These are phyloP conservation scores for Promerops cafer DNA, from an alignment of 2,113 vertebrate genomes.

Conservation along the genomic window DNA sequence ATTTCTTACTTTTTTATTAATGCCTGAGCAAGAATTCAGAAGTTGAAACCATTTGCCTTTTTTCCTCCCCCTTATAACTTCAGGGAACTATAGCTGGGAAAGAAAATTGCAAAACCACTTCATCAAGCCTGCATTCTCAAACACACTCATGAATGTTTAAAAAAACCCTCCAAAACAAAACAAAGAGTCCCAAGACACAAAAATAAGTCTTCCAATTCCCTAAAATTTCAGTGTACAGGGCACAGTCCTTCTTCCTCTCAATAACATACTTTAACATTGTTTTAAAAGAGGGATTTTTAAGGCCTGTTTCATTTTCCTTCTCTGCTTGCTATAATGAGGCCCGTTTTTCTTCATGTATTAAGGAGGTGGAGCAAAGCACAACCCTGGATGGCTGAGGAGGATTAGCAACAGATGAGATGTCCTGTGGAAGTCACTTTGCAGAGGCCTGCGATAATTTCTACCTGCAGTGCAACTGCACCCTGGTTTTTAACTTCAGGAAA, in stretches of 20 bases:
- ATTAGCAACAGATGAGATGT: constrained; percentile 38
- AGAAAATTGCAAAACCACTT: background rate
- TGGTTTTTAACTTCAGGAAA: background rate
- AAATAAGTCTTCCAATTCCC: background rate
- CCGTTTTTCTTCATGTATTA: background rate
- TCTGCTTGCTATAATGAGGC: background rate
- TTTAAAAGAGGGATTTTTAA: background rate
- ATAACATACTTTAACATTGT: background rate
- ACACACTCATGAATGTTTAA: background rate
- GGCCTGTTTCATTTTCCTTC: constrained; percentile 27
- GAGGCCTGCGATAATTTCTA: background rate
- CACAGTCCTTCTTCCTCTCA: background rate
- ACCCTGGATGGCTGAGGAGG: background rate
- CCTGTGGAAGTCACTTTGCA: background rate
- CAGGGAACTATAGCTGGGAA: background rate
- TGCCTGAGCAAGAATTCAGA: constrained; percentile 1
- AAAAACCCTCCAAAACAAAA: background rate
- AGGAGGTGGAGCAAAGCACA: constrained; percentile 11
- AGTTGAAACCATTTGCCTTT: constrained; percentile 16
- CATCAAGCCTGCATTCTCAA: background rate
- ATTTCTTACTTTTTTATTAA: constrained; percentile 60
- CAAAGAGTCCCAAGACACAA: background rate
- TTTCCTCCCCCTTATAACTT: background rate
- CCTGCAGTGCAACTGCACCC: background rate
- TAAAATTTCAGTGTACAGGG: background rate